These are phyloP conservation scores for Chionodraco myersi DNA, from an alignment of 2,113 vertebrate genomes.

Conservation along the genomic window DNA sequence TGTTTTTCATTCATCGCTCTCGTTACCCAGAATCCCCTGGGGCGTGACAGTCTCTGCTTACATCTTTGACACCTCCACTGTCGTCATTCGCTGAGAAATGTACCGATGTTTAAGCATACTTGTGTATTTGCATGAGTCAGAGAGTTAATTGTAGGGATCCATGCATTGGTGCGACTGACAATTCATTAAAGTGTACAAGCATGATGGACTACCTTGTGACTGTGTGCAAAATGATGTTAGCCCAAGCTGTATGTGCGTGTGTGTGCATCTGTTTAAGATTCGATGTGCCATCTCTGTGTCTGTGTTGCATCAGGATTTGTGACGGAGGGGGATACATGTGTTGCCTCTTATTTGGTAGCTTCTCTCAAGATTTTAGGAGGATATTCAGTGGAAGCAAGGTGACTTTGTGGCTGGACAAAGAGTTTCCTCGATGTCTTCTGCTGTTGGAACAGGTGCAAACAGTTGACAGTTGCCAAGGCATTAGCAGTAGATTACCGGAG, in stretches of 20 bases:
- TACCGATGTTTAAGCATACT: background rate
- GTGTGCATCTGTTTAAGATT: background rate
- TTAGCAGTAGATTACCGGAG: slow-evolving; percentile 54
- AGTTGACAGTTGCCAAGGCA: slow-evolving; percentile 38
- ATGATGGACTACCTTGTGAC: background rate
- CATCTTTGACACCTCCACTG: slow-evolving; percentile 55
- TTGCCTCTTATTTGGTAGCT: background rate
- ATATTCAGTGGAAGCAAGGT: slow-evolving; percentile 9
- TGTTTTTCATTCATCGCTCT: slow-evolving; percentile 40
- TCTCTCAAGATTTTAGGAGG: slow-evolving; percentile 4
- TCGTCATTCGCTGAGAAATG: slow-evolving; percentile 47
- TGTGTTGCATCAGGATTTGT: background rate
- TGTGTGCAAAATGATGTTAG: slow-evolving; percentile 6
- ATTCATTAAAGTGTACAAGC: background rate
- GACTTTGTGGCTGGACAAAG: slow-evolving; percentile 11
- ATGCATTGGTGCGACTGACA: background rate
- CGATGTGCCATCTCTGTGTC: background rate
- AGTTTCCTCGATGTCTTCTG: slow-evolving; percentile 36
- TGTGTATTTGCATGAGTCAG: background rate
- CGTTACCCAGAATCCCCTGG: slow-evolving; percentile 40
- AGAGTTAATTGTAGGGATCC: slow-evolving; percentile 19
- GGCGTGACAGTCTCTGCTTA: slow-evolving; percentile 63
- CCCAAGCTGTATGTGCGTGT: background rate
- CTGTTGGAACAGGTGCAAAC: slow-evolving; percentile 43
- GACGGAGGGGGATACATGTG: background rate